These are phyloP conservation scores for Hoplostethus atlanticus DNA, from an alignment of 2,797 vertebrate species.

Conservation along the genomic window DNA sequence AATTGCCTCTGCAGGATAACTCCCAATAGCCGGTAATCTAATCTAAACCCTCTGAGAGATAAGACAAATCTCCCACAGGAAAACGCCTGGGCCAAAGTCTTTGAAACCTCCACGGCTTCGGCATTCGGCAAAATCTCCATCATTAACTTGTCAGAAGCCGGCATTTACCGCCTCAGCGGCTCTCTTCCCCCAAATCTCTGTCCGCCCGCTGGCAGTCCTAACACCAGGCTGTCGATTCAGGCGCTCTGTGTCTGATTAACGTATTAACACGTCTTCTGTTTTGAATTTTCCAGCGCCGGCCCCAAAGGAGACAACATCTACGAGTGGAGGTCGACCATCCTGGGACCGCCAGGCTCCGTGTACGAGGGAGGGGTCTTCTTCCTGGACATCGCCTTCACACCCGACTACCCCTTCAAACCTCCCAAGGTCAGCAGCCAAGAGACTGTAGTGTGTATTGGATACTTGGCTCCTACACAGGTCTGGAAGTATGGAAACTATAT, in stretches of 20 bases:
- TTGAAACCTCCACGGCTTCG: conserved; percentile 33
- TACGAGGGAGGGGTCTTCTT: conserved; percentile 93
- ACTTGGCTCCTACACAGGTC: neutral
- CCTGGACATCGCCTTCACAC: conserved; percentile 92
- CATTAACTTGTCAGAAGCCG: conserved; percentile 64
- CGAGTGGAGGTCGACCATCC: conserved; percentile 92
- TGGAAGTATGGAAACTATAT: neutral
- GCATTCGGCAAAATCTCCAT: conserved; percentile 48
- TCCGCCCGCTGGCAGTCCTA: conserved; percentile 35
- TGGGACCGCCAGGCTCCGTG: conserved; percentile 91
- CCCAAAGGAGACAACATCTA: conserved; percentile 94
- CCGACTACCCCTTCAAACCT: conserved; percentile 93
- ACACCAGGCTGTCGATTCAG: too few species aligned
- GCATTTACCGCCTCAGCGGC: conserved; percentile 47
- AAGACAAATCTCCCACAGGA: conserved; percentile 47
- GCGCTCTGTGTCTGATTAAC: conserved; percentile 41
- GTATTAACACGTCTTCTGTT: conserved; percentile 64
- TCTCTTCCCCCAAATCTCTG: conserved; percentile 15
- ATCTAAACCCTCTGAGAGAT: conserved; percentile 32
- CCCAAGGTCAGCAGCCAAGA: conserved; percentile 86
- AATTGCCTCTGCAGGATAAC: conserved; percentile 13
- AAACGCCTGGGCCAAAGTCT: conserved; percentile 42
- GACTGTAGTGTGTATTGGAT: conserved; percentile 5
- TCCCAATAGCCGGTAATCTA: conserved; percentile 32
- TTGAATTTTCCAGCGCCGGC: conserved; percentile 82